These are phyloP conservation scores for Cyprinodon variegatus DNA, from an alignment of 2,113 vertebrate genomes.

Conservation along the genomic window DNA sequence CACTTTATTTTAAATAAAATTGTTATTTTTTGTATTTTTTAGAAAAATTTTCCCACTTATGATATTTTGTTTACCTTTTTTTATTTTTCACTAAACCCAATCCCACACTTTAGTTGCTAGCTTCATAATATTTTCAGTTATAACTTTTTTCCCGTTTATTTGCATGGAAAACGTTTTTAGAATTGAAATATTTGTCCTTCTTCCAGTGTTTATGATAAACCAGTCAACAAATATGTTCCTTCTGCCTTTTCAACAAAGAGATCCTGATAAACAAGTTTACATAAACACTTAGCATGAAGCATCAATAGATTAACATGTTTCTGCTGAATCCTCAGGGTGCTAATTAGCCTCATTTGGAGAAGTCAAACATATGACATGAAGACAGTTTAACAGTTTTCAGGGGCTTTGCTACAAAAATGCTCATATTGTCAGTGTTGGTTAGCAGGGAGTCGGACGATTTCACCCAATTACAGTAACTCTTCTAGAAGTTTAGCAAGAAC, in stretches of 20 bases:
- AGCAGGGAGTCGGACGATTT: neutral
- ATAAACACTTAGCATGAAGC: too few relatives aligned
- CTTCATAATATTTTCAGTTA: neutral
- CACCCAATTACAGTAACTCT: too few relatives aligned
- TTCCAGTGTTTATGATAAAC: neutral
- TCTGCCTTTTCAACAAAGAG: neutral
- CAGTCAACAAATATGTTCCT: neutral
- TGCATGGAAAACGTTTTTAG: neutral
- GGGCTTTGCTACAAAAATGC: neutral
- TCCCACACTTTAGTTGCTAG: neutral
- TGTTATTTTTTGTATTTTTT: too few relatives aligned
- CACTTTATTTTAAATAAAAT: too few relatives aligned
- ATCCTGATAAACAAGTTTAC: too few relatives aligned
- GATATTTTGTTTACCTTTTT: too few relatives aligned
- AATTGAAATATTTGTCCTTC: neutral
- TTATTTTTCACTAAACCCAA: too few relatives aligned
- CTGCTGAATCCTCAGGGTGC: neutral
- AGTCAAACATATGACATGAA: neutral
- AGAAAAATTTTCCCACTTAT: too few relatives aligned
- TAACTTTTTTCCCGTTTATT: neutral
- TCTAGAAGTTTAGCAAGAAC: too few relatives aligned
- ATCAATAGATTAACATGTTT: neutral
- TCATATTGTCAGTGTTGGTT: neutral
- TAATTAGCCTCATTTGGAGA: neutral
- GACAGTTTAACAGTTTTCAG: neutral